Base-by-base conservation (phyloP, 2,888 invertebrate genomes). In the Sericinus montela region DNA sequence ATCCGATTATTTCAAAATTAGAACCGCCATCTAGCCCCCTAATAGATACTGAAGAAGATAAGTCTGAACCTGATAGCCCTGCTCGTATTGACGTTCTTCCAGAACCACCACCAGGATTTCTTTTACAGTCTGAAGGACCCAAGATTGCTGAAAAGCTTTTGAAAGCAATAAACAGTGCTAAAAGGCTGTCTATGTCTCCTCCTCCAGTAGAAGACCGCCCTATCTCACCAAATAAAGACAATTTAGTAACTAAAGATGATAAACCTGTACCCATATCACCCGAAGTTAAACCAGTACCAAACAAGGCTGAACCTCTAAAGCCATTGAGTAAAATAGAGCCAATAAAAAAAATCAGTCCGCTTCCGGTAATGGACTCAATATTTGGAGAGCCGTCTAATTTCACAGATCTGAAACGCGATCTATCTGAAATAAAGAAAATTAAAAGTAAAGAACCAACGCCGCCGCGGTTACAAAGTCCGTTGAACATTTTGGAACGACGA, bases 141-240 rank as follows among this genome's bases (percentile, higher is more conserved):
- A 92, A 92, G 53, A 92, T 92, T 59, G 92, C 92, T 0, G 92
- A 92, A 57, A 92, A 91, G 63, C 85, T 92, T 3, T 76, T 92
- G 0, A 91, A 91, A 65, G 92, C 91, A 5, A 90, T 80, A 72
- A 91, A 81, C 74, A 91, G 82, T 71, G 91, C 84, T 57, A 91
- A 83, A 70, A 83, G 76, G 60, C 75, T 81, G 53, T 91, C 78
- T 45, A 88, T 75, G 89, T 90, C 80, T 23, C 88, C 80, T 40
- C 88, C 77, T 8, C 83, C 78, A 0, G 57, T 69, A n/a, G 78
- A 77, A 54, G 75, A 75, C 28, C 69, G 70, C 14, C 68, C 79
- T 23, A 67, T 68, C 8, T 79, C 80, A 11, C 79, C 80, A 7
- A 83, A 77, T 54, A 74, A 72, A 35, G 83, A 85, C 44, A 48